phyloP scores from a whole-genome alignment of 2,797 vertebrate species.

The Pteropus rufus region DNA sequence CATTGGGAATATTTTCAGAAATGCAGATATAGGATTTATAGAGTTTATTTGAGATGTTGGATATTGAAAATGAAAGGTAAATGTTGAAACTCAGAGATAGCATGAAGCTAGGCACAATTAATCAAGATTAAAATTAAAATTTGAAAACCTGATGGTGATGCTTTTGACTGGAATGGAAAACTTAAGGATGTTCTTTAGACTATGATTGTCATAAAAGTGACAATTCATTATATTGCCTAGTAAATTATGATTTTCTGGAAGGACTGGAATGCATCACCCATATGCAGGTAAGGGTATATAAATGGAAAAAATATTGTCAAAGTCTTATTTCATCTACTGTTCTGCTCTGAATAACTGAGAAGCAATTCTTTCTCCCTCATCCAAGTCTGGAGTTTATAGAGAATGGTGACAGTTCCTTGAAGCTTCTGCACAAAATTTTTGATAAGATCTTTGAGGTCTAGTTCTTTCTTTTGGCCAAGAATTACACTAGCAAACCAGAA shows the following conservation, averaged over 20 bases:
- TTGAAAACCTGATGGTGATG: neutral
- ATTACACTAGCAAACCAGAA: neutral
- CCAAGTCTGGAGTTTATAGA: neutral
- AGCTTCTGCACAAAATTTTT: neutral
- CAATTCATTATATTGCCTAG: neutral
- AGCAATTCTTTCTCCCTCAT: neutral
- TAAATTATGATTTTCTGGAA: neutral
- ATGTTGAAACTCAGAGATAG: neutral
- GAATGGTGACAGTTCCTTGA: neutral
- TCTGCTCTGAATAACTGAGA: neutral
- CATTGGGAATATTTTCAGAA: neutral
- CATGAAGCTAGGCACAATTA: neutral
- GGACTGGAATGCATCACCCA: neutral
- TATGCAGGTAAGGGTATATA: neutral
- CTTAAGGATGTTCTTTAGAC: neutral
- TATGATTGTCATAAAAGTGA: neutral
- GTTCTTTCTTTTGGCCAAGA: neutral
- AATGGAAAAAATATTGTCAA: neutral
- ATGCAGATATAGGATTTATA: neutral
- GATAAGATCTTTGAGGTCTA: neutral
- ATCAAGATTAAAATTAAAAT: conserved; percentile 3
- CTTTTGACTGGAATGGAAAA: neutral
- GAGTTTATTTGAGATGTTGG: neutral
- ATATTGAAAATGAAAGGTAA: conserved; percentile 14
- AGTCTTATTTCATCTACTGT: neutral